Conservation (phyloP, 2,113 vertebrate species). For the Myotis yumanensis region DNA sequence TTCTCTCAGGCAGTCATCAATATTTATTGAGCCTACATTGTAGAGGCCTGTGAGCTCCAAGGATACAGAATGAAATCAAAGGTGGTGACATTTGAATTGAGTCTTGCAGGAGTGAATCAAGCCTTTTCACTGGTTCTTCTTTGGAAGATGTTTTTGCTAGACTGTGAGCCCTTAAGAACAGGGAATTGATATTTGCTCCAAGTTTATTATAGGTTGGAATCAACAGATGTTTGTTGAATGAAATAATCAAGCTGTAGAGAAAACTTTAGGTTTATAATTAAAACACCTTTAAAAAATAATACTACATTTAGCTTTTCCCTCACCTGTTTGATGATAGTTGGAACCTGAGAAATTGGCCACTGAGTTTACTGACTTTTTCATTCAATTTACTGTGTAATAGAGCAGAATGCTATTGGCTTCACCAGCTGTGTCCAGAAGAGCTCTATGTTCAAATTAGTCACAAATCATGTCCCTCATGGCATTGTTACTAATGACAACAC, state of each 20-base stretch:
- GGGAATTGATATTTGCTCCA: not conserved
- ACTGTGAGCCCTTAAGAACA: not conserved
- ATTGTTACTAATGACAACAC: not conserved
- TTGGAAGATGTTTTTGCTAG: not conserved
- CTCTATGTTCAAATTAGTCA: not conserved
- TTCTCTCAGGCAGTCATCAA: not conserved
- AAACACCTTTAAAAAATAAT: not conserved
- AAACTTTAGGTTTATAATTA: constrained; percentile 19
- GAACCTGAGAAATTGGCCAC: constrained; percentile 9
- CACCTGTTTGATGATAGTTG: not conserved
- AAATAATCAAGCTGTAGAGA: not conserved
- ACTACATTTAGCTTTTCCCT: not conserved
- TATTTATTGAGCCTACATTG: not conserved
- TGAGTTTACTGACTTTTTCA: not conserved
- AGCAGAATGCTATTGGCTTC: not conserved
- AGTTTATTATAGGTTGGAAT: not conserved
- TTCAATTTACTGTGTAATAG: not conserved
- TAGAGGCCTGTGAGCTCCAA: not conserved
- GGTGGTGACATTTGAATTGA: not conserved
- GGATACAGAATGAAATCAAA: constrained; percentile 7
- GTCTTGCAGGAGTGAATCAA: not conserved
- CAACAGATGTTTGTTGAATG: not conserved
- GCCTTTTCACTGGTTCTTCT: not conserved
- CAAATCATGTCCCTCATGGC: not conserved
- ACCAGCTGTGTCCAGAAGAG: not conserved